Base-by-base conservation (phyloP, 2,888 invertebrate genomes). In the Diplolepis rosae region DNA sequence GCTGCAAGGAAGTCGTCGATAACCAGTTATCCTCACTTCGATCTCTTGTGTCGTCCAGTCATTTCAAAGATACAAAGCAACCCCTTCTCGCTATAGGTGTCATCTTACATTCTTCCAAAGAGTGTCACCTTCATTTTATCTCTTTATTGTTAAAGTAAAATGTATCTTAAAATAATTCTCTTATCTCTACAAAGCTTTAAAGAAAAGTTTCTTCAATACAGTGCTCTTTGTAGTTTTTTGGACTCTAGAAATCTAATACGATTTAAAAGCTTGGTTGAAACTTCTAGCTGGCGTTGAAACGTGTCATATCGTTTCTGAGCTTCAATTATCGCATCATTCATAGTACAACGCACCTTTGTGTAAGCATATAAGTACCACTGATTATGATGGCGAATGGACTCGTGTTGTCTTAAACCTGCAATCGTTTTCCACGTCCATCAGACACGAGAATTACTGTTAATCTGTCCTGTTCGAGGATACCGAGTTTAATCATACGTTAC, bases 21-120 rank as follows among this genome's bases (percentile, higher is more conserved):
- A 80, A 78, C 79, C 72, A 78, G 78, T 77, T 80, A 77, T 74
- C 72, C 70, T 52, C 72, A 71, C 69, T 45, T 48, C 66, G 71
- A 72, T 71, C 76, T 71, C 65, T 66, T 45, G 15, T 66, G 13
- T 35, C 39, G 66, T 28, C 22, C 51, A 2, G 45, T 45, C 22
- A 22, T 22, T 22, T 11, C 4, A 48, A 22, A 22, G 48, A 48
- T 48, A 48, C 22, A 48, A 48, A 11, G 22, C 48, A 48, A 48
- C 48, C 22, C 18, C 22, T 48, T 48, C 48, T 48, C 11, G 48
- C 11, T 22, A 4, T 7, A 22, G 22, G 18, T 48, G 48, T 48
- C 48, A 48, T 48, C 22, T 22, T 48, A 22, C 48, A 48, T 48
- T 4, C 48, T 48, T 48, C 22, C 1, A 9, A 22, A 48, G 22